Base-by-base conservation (phyloP, 2,797 vertebrate genomes). In the Leptatherina wallacei region DNA sequence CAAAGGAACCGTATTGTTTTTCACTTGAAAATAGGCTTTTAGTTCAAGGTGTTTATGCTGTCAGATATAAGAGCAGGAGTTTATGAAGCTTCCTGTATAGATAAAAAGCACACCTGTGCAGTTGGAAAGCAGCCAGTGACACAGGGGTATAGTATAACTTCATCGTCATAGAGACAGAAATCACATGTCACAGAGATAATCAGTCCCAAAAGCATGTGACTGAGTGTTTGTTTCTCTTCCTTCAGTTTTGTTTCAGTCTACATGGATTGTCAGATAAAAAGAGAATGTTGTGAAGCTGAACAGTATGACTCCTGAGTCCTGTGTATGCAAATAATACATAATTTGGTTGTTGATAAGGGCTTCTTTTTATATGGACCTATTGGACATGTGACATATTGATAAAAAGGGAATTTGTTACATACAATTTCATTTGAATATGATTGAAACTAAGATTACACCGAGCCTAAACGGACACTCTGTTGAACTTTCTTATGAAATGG, bases 161-260 rank as follows among this genome's bases (percentile, higher is more conserved):
- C 18, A 82, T 87, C 2, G 81, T 64, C 88, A 88, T 88, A 29
- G 88, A 71, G 75, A 92, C 81, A 68, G 20, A 69, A 71, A 65
- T 82, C 88, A 88, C 82, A 83, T 78, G 86, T 49, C 69, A 44
- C 12, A 2, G 22, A 78, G 65, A 82, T 68, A 72, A 77, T 61
- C 9, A 65, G 30, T 85, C 70, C 47, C 77, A 32, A 22, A 69
- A 83, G 73, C 85, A 87, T 83, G 78, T 90, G 89, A 89, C 86
- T 24, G 5, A 40, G 16, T 71, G 71, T 64, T 63, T 71, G 67
- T 72, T 42, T 42, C 2, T 59, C 4, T 64, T 32, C 3, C 12
- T n/a, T 35, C 24, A 12, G n/a, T 24, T 70, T 56, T 14, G 29
- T 30, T 30, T 56, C 52, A 12, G 22, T 61, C 9, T 69, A 6